Evolutionary conservation across 2,888 invertebrate species (phyloP), one percentile per base, ranked within the genome.

Genomic region (Papilio gigon): DNA sequence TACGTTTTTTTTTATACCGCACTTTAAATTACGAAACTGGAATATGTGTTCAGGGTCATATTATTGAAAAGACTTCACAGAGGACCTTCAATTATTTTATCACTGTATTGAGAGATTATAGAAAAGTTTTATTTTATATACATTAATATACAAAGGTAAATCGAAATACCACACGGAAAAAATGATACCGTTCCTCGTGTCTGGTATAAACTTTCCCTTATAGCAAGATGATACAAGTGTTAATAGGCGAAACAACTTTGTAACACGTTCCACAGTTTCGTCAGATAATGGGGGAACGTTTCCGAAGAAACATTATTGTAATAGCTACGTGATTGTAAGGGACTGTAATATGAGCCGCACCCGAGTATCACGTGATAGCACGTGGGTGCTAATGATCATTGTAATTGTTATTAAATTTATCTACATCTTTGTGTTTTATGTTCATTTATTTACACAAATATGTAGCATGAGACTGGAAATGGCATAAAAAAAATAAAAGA

Each of bases 321-420:
- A 65, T 37, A 40, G 35, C 47, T 37, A 37, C 37, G 50, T 27
- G 64, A 64, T 64, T 53, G 50, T 64, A 35, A 37, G 37, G 37
- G 22, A 27, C 50, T 25, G 35, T 53, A 35, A 35, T 25, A 33
- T 22, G 33, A 33, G 14, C 14, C 30, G n/a, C 47, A 37, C 64
- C 27, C 33, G 35, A 50, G n/a, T 64, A 53, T 50, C 35, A n/a
- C n/a, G n/a, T 37, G 37, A 63, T 37, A 50, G 33, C 35, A 50
- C 50, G 50, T 56, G 50, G 25, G 50, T 64, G 64, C 11, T 64
- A 53, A 64, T 35, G 50, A 53, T 53, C 17, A 53, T 33, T 64
- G 22, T 50, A 53, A 22, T 35, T 25, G 60, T n/a, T 30, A 22
- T 40, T 61, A 27, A 42, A 40, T 60, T 40, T 25, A n/a, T 60